Conservation (phyloP, 2,113 vertebrate species). For the Ochotona curzoniae region DNA sequence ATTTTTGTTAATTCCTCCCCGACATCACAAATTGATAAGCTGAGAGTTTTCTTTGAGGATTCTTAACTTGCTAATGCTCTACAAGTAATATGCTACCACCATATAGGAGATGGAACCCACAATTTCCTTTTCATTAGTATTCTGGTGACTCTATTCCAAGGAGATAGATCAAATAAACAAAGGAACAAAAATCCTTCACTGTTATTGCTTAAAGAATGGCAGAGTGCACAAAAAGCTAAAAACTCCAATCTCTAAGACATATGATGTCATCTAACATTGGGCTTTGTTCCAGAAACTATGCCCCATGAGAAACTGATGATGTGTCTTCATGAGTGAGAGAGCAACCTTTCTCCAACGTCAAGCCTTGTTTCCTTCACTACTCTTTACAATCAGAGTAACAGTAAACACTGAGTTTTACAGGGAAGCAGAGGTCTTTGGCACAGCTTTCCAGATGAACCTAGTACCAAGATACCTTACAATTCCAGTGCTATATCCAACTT, state of each 20-base stretch:
- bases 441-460: neutral
- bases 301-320: neutral
- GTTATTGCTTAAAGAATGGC: neutral
- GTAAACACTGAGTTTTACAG: neutral
- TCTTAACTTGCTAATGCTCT: neutral
- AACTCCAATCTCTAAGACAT: neutral
- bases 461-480: neutral
- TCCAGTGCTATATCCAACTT: accelerated
- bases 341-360: neutral
- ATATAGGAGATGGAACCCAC: neutral
- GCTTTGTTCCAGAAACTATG: neutral
- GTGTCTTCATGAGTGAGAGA: neutral
- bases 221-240: neutral
- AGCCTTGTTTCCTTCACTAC: slow-evolving; percentile 27
- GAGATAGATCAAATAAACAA: neutral
- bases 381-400: slow-evolving; percentile 27
- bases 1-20: slow-evolving; percentile 16
- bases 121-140: neutral
- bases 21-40: neutral
- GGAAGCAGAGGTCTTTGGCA: neutral
- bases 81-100: too few species aligned
- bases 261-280: neutral
- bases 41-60: neutral
- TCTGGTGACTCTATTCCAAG: neutral
- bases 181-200: neutral